Percentiles rank a stretch among this genome's conserved stretches.
Conservation (phyloP, 2,888 invertebrate species). For the Drosophila formosana region DNA sequence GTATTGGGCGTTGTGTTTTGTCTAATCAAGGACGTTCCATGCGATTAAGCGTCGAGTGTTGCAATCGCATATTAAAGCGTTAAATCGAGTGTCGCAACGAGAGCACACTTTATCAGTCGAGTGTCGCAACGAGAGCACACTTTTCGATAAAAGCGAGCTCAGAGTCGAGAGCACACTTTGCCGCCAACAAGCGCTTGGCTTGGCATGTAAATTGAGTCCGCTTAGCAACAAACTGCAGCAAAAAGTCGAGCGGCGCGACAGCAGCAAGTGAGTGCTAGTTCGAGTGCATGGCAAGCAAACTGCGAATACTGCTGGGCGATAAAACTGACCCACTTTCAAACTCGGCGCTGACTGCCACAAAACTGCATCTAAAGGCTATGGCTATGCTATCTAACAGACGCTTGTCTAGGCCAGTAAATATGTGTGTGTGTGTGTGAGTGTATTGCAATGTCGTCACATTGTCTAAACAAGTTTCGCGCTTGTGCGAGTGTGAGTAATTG, state of each 20-base stretch:
- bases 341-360: constrained; percentile 18
- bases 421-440: neutral
- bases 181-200: constrained; percentile 17
- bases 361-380: constrained; percentile 49
- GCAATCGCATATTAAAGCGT: too few relatives aligned
- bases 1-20: constrained; percentile 13
- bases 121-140: neutral
- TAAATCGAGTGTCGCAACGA: neutral
- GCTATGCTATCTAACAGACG: constrained; percentile 8
- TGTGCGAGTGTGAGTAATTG: neutral
- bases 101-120: neutral
- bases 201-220: constrained; percentile 55
- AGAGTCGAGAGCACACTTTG: constrained; percentile 18
- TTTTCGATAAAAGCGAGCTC: neutral
- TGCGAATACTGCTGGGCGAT: constrained; percentile 57
- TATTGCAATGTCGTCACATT: constrained; percentile 24
- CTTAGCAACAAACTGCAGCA: constrained; percentile 61
- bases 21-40: constrained; percentile 36
- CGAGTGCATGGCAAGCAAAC: constrained; percentile 28
- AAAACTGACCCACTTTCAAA: constrained; percentile 76
- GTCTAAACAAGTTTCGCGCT: constrained; percentile 31
- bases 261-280: constrained; percentile 31
- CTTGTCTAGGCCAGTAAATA: constrained; percentile 56
- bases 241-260: constrained; percentile 20
- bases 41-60: neutral